These are phyloP conservation scores for Eupithecia abbreviata DNA, from an alignment of 2,888 invertebrate genomes.

Conservation along the genomic window DNA sequence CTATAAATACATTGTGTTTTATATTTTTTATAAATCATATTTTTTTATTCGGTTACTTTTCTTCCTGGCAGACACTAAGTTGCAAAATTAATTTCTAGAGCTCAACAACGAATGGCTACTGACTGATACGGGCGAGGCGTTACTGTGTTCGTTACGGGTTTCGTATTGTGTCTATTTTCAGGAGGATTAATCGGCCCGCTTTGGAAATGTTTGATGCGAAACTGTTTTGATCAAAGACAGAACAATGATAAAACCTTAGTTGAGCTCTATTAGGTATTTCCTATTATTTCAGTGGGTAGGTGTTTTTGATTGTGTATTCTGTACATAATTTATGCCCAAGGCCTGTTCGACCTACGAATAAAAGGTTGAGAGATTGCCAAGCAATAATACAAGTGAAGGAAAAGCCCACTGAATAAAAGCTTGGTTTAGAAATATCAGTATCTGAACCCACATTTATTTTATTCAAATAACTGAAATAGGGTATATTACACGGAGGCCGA, in stretches of 20 bases:
- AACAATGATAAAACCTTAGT: not conserved
- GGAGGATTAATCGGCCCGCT: not conserved
- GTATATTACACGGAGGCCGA: too few species aligned
- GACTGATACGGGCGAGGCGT: constrained; percentile 14
- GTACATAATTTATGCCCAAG: not conserved
- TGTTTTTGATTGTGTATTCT: not conserved
- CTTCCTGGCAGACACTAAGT: constrained; percentile 34
- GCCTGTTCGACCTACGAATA: too few species aligned
- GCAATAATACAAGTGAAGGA: too few species aligned
- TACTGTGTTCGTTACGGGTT: not conserved
- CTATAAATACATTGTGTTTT: too few species aligned
- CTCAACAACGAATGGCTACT: constrained; percentile 35
- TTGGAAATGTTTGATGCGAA: not conserved
- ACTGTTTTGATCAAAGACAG: not conserved
- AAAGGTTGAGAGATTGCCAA: too few species aligned
- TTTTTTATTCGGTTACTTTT: constrained; percentile 27
- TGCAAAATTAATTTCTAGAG: constrained; percentile 40
- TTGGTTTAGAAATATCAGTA: too few species aligned
- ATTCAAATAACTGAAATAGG: too few species aligned
- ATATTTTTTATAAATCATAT: too few species aligned
- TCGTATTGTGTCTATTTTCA: constrained; percentile 5
- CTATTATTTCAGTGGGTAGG: not conserved
- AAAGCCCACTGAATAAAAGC: too few species aligned
- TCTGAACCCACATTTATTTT: too few species aligned
- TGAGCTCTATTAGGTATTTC: too few species aligned